Evolutionary conservation across 2,797 vertebrate species (phyloP), one percentile per base, ranked within the genome.

Genomic region (Brotula barbata): DNA sequence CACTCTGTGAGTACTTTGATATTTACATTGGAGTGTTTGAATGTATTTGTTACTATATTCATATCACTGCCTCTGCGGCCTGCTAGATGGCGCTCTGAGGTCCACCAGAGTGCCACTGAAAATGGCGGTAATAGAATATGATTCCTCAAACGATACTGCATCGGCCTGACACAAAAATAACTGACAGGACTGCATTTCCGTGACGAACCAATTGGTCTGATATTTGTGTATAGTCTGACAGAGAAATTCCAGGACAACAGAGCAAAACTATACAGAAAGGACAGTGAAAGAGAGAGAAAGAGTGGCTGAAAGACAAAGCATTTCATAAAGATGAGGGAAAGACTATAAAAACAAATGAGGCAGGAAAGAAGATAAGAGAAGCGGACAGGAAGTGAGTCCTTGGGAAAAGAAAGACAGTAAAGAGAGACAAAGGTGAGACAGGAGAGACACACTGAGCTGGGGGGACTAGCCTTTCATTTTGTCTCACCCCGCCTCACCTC

Each of bases 401-500:
- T 12, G 50, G 51, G 43, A 23, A 33, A 28, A 31, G 22, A 68
- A 52, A 42, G 17, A 53, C 22, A 25, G 25, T 40, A 63, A 66
- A 70, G 42, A 53, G 44, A 67, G 59, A 72, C 15, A 63, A 67
- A 70, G 64, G 50, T 52, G 33, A 72, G 53, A 37, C 46, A 53
- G 59, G 36, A 64, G 58, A 44, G 25, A 54, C 44, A 73, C 19
- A 51, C 31, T 55, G 58, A 68, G 49, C n/a, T 17, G 42, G 5
- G 53, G 49, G 50, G 62, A 62, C 53, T 55, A 68, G 68, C 59
- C 69, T 58, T 43, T 56, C 42, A 46, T 20, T 6, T 55, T 42
- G 40, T 55, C 70, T 77, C 77, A 54, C 62, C 52, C 53, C 9
- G 57, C 71, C 61, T 80, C 75, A 78, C 77, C 78, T 68, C 62